Evolutionary conservation across 2,113 vertebrate genomes (phyloP).

Genomic region (Gambusia affinis): DNA sequence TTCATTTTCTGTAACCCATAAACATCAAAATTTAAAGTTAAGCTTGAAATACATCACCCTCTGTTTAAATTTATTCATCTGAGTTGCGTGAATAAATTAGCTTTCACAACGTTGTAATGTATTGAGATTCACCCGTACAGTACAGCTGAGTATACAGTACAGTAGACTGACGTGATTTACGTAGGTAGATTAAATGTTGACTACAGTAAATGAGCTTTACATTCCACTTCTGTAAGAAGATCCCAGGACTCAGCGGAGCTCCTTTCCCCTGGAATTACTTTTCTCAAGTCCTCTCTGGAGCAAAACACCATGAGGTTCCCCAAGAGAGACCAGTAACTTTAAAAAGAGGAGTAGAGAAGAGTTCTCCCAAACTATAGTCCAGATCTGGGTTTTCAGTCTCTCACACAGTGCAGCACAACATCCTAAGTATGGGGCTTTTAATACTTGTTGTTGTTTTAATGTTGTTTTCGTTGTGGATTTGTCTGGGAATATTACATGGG

Average conservation of each 20-base stretch:
- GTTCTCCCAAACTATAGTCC: slow-evolving; percentile 37
- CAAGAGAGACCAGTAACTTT: slow-evolving; percentile 38
- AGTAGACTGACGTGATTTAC: slow-evolving; percentile 69
- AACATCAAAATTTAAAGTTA: not conserved
- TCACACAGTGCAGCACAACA: slow-evolving; percentile 35
- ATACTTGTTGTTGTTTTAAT: slow-evolving; percentile 21
- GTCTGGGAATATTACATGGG: slow-evolving; percentile 41
- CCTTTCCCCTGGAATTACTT: slow-evolving; percentile 12
- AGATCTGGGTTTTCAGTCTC: slow-evolving; percentile 41
- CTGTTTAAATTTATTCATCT: not conserved
- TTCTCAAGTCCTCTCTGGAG: slow-evolving; percentile 41
- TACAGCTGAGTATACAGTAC: slow-evolving; percentile 73
- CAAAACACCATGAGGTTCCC: slow-evolving; percentile 47
- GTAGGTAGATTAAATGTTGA: slow-evolving; percentile 74
- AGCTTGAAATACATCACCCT: not conserved
- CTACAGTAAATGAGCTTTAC: slow-evolving; percentile 77
- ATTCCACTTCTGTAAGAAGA: slow-evolving; percentile 77
- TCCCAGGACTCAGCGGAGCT: slow-evolving; percentile 43
- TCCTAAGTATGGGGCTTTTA: slow-evolving; percentile 27
- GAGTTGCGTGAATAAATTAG: not conserved
- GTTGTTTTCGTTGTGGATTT: slow-evolving; percentile 40
- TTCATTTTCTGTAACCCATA: not conserved
- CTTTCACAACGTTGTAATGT: not conserved
- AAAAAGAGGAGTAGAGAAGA: slow-evolving; percentile 27
- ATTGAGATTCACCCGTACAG: slow-evolving; percentile 24